Percentiles rank a stretch among this genome's conserved stretches.
Evolutionary conservation across 2,888 invertebrate genomes (phyloP).

Genomic region (Rhingia rostrata): DNA sequence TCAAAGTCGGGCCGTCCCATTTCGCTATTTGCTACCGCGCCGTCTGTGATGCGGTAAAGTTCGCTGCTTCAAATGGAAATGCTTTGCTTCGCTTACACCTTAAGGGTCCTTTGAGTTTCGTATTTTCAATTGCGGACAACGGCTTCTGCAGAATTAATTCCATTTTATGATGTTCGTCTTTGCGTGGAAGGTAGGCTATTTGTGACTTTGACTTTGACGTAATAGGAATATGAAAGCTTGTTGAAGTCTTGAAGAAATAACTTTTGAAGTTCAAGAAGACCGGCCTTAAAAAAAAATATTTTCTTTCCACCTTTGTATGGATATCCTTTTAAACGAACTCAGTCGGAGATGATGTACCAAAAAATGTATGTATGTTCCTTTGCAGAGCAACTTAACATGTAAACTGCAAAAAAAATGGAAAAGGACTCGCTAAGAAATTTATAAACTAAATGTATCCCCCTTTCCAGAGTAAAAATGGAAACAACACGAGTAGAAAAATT

Average conservation of each 20-base stretch:
- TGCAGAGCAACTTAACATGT: conserved; percentile 12
- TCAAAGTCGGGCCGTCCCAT: conserved; percentile 24
- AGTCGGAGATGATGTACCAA: conserved; percentile 18
- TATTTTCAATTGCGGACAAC: conserved; percentile 31
- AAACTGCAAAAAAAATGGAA: neutral
- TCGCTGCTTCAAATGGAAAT: conserved; percentile 53
- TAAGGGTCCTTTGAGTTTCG: conserved; percentile 40
- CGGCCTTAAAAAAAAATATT: neutral
- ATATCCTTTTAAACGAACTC: neutral
- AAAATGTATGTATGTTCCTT: conserved; percentile 1
- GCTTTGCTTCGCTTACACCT: conserved; percentile 50
- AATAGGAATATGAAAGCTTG: conserved; percentile 17
- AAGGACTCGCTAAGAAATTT: conserved; percentile 50
- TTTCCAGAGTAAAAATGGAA: neutral
- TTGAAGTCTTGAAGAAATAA: conserved; percentile 7
- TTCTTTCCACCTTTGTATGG: neutral
- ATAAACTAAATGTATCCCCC: conserved; percentile 36
- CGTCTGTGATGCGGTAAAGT: conserved; percentile 32
- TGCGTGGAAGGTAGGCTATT: conserved; percentile 6
- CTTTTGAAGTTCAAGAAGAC: neutral
- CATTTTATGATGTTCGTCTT: neutral
- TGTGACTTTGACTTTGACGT: conserved; percentile 32
- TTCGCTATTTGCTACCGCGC: neutral
- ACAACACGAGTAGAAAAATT: neutral
- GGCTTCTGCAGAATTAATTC: conserved; percentile 35